phyloP scores from a whole-genome alignment of 2,888 invertebrate species.

The Anoncus sp. region DNA sequence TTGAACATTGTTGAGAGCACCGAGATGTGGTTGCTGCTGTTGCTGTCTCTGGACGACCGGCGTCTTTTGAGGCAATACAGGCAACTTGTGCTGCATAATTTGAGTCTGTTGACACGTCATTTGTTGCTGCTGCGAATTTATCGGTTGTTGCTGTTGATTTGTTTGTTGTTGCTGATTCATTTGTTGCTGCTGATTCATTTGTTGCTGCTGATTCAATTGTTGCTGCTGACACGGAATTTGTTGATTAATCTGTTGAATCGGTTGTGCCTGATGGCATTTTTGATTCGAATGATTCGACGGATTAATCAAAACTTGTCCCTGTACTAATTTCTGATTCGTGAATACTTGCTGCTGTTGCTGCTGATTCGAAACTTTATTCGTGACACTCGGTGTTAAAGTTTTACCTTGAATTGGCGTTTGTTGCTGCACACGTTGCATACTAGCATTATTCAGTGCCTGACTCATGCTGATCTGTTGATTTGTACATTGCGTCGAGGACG shows the following conservation, averaged over 20 bases:
- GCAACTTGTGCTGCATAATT: constrained; percentile 70
- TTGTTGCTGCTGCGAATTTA: constrained; percentile 20
- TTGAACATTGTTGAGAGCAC: constrained; percentile 71
- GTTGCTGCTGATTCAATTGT: constrained; percentile 45
- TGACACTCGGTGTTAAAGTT: constrained; percentile 59
- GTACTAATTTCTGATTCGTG: constrained; percentile 73
- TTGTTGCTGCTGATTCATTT: constrained; percentile 54
- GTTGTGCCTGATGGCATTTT: constrained; percentile 68
- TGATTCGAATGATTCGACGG: constrained; percentile 67
- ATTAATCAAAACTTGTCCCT: constrained; percentile 65
- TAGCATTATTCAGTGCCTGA: constrained; percentile 71
- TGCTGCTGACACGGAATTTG: constrained; percentile 43
- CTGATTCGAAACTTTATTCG: constrained; percentile 54
- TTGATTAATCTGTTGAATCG: constrained; percentile 53
- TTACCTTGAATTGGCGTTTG: constrained; percentile 64
- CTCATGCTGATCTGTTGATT: constrained; percentile 71
- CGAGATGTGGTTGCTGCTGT: constrained; percentile 52
- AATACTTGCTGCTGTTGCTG: constrained; percentile 60
- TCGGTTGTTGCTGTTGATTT: constrained; percentile 51
- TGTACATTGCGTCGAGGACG: constrained; percentile 54
- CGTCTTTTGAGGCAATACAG: constrained; percentile 71
- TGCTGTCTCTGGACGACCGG: constrained; percentile 69
- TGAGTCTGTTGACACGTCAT: constrained; percentile 55
- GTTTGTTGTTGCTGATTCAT: constrained; percentile 52
- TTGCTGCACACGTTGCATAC: constrained; percentile 71